phyloP scores from a whole-genome alignment of 2,113 vertebrate species.

The Chaetops frenatus region DNA sequence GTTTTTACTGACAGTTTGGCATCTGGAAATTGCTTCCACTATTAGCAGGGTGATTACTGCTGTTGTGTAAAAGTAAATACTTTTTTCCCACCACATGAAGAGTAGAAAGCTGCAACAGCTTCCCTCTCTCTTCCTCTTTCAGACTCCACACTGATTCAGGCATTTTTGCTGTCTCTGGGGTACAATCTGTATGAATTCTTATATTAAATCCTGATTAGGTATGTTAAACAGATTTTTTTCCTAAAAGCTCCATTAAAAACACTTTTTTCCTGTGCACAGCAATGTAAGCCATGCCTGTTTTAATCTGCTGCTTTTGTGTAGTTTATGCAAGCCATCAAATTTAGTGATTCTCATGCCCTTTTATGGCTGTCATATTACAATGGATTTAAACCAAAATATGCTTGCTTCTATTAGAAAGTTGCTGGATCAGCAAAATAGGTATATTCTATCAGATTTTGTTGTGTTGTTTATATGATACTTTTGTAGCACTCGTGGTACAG shows the following conservation, averaged over 20 bases:
- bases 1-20: neutral
- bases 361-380: constrained; percentile 1
- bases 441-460: neutral
- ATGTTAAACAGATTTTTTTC: neutral
- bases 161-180: neutral
- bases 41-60: neutral
- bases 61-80: neutral
- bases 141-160: neutral
- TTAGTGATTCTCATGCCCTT: constrained; percentile 4
- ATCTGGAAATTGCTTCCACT: neutral
- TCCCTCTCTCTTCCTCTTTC: neutral
- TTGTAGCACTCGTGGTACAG: neutral
- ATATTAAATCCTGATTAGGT: constrained; percentile 8
- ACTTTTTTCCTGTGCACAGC: neutral
- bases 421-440: neutral
- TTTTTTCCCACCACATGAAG: accelerated
- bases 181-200: neutral
- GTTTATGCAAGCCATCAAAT: constrained; percentile 48
- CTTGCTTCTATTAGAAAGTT: constrained; percentile 21
- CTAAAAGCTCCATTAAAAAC: neutral
- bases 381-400: constrained; percentile 16
- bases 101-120: neutral
- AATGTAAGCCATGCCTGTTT: neutral
- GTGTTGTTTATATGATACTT: neutral
- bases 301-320: neutral